Conservation (phyloP, 1,140 invertebrate species). For the Drusus annulatus region DNA sequence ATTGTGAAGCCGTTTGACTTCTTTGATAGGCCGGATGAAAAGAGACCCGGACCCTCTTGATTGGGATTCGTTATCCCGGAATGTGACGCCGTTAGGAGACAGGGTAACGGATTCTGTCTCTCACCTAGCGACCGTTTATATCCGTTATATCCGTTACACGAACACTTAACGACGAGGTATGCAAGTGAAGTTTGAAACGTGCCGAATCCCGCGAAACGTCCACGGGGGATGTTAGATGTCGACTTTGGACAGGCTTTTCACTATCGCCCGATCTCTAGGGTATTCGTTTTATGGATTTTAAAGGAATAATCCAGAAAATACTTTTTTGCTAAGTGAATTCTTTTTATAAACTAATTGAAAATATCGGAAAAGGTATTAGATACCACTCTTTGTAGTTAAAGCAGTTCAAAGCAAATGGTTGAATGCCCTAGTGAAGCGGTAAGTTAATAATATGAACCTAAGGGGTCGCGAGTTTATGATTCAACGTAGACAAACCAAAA, state of each 20-base stretch:
- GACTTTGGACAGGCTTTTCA: not conserved
- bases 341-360: too few relatives aligned
- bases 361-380: too few relatives aligned
- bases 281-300: too few relatives aligned
- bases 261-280: too few relatives aligned
- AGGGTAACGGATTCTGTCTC: constrained; percentile 15
- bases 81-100: constrained; percentile 10
- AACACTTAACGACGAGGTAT: constrained; percentile 24
- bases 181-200: constrained; percentile 26
- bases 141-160: constrained; percentile 24
- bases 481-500: too few relatives aligned
- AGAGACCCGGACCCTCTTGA: not conserved
- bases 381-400: too few relatives aligned
- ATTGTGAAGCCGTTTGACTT: constrained; percentile 26
- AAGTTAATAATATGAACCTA: too few relatives aligned
- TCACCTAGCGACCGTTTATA: constrained; percentile 6
- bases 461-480: too few relatives aligned
- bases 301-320: too few relatives aligned
- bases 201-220: not conserved
- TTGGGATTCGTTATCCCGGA: constrained; percentile 22
- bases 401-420: too few relatives aligned
- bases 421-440: too few relatives aligned
- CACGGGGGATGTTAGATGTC: not conserved
- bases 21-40: constrained; percentile 16
- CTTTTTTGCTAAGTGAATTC: too few relatives aligned